A percentile compares a stretch with the other conserved stretches of the same genome.
phyloP scores from a whole-genome alignment of 2,113 vertebrate genomes.

The Phoxinus phoxinus region DNA sequence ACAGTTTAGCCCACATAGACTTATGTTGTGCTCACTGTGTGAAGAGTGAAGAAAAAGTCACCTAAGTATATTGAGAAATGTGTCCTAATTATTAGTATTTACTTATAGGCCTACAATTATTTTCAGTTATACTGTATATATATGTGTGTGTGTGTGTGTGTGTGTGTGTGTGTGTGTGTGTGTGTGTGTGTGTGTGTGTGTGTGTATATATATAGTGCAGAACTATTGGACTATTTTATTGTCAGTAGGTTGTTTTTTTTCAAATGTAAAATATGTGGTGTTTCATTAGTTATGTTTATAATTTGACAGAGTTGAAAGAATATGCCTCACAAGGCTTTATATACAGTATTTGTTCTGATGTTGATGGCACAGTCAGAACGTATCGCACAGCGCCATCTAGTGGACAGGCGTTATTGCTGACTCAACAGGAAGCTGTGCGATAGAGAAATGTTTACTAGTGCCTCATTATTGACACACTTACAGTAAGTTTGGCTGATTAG shows the following conservation, averaged over 20 bases:
- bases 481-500: background rate
- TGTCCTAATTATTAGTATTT: background rate
- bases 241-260: background rate
- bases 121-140: too few species aligned
- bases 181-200: too few species aligned
- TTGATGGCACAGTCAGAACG: background rate
- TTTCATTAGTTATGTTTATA: background rate
- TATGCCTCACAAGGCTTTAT: background rate
- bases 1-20: too few species aligned
- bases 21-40: too few species aligned
- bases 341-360: background rate
- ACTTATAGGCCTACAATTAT: background rate
- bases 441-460: background rate
- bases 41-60: too few species aligned
- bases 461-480: background rate
- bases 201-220: background rate
- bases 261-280: background rate
- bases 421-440: background rate
- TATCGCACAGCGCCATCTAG: background rate
- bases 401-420: background rate
- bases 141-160: too few species aligned
- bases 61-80: too few species aligned
- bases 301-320: too few species aligned
- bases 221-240: background rate
- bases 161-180: too few species aligned